Evolutionary conservation across 2,113 vertebrate genomes (phyloP).

Genomic region (Nothobranchius furzeri): DNA sequence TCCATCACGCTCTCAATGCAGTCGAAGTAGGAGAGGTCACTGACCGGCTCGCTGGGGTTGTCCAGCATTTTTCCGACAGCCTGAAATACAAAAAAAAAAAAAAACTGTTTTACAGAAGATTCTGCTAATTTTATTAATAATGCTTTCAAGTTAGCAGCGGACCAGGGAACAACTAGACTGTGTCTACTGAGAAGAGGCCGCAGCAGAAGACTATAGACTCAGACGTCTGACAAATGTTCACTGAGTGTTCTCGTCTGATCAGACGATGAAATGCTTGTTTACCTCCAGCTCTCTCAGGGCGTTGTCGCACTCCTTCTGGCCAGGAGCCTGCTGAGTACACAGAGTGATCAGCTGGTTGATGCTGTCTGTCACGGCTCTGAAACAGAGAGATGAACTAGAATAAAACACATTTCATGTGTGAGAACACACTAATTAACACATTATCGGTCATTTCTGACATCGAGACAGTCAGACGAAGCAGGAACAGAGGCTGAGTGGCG

Average conservation of each 20-base stretch:
- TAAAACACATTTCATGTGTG: neutral
- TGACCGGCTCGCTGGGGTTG: conserved; percentile 94
- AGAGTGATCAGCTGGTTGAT: conserved; percentile 97
- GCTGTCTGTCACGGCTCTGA: conserved; percentile 96
- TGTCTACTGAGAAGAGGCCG: neutral
- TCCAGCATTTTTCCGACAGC: conserved; percentile 96
- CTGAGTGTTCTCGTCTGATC: neutral
- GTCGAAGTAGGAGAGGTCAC: conserved; percentile 97
- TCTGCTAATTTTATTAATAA: too few species aligned
- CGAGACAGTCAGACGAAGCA: too few species aligned
- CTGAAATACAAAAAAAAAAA: conserved; percentile 69
- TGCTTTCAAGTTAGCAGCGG: neutral
- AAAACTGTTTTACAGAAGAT: neutral
- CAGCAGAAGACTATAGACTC: neutral
- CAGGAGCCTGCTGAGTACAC: conserved; percentile 96
- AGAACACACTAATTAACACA: neutral
- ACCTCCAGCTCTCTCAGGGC: conserved; percentile 98
- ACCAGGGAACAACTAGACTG: neutral
- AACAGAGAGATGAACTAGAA: conserved; percentile 33
- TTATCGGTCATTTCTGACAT: too few species aligned
- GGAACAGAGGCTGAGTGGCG: too few species aligned
- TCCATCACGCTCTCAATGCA: conserved; percentile 99
- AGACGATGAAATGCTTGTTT: conserved; percentile 15
- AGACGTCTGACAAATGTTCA: neutral
- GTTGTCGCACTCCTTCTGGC: conserved; percentile 98